Base-by-base conservation (phyloP, 2,888 invertebrate genomes). In the Ceriagrion tenellum region DNA sequence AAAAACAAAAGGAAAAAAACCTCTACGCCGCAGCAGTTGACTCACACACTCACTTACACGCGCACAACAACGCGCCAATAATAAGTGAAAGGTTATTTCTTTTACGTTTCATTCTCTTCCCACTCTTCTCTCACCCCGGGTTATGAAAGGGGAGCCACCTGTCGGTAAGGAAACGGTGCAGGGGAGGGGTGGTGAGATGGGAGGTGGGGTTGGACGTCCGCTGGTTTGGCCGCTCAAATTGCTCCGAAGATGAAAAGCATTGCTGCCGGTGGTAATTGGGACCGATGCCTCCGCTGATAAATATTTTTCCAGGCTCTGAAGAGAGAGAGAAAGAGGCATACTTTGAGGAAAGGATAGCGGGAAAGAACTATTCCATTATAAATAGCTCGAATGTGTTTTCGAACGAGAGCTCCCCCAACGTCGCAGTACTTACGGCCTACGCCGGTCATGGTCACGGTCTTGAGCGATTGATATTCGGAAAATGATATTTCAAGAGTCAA, bases 131-230 rank as follows among this genome's bases (percentile, higher is more conserved):
- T 13, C 35, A 0, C 16, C 81, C 81, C 81, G 35, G 2, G 93
- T 69, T 47, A 93, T 40, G 40, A 63, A 63, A 63, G 93, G 47
- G n/a, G 47, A 26, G 63, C 91, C 91, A 91, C 63, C 91, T 69
- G 91, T 63, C 91, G 91, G 91, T 40, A 59, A 13, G 40, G 88
- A 88, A 47, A 47, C 8, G 40, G 16, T 13, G 88, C 40, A 20
- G 16, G 40, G n/a, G 6, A 8, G 69, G n/a, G 26, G 23, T 18
- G 23, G 63, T n/a, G n/a, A n/a, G n/a, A 13, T 23, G 89, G 26
- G 4, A 10, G 13, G 30, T 1, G 12, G 13, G 30, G 16, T 35
- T 23, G 26, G 35, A n/a, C 30, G 12, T 18, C 35, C 89, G 26
- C 47, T 88, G 40, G 35, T 40, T 20, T 8, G 23, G 30, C 40